phyloP scores from a whole-genome alignment of 2,113 vertebrate genomes.

The Muntiacus muntjak region DNA sequence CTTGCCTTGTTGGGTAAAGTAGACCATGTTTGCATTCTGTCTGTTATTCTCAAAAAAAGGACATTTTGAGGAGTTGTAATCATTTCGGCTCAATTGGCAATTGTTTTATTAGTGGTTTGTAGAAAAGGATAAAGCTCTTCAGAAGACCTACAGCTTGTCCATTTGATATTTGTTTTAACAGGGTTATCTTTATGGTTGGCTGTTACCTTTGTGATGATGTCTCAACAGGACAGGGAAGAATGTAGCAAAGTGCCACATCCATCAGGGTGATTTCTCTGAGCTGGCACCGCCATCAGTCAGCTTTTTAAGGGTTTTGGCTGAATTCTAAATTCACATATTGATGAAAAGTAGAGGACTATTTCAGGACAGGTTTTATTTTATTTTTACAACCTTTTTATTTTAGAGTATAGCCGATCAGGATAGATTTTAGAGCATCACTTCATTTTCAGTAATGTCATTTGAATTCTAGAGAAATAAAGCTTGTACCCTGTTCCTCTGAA shows the following conservation, averaged over 20 bases:
- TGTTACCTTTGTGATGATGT: neutral
- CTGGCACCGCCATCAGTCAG: neutral
- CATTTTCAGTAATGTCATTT: neutral
- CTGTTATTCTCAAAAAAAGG: neutral
- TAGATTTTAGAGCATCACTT: neutral
- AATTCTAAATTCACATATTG: neutral
- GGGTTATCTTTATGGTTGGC: neutral
- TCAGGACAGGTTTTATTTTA: neutral
- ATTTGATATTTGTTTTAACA: constrained; percentile 1
- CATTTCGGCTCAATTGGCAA: constrained; percentile 12
- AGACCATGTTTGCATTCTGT: neutral
- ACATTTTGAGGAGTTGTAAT: neutral
- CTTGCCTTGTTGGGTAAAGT: neutral
- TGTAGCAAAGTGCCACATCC: neutral
- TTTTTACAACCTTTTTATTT: neutral
- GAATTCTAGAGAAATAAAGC: neutral
- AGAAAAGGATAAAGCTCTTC: neutral
- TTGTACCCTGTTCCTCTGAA: neutral
- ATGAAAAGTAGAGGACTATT: neutral
- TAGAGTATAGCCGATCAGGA: neutral
- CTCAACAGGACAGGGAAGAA: neutral
- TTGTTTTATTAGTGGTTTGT: neutral
- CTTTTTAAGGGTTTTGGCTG: neutral
- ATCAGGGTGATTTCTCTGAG: neutral
- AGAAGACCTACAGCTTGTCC: neutral